Conservation (phyloP, 37 sponge, comb jelly and placozoan species). For the Amphimedon queenslandica region DNA sequence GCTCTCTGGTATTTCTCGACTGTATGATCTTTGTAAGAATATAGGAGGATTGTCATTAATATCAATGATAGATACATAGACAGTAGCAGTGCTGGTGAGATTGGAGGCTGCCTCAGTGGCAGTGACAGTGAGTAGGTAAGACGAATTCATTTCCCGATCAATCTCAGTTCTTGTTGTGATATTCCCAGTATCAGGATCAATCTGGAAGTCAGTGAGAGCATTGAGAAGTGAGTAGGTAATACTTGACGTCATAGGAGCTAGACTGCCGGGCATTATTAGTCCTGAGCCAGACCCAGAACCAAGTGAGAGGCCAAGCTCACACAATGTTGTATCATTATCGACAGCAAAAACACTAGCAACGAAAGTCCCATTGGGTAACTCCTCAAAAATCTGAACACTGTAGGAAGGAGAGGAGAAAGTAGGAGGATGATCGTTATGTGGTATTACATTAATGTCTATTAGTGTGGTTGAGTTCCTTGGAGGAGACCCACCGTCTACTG, state of each 20-base stretch:
- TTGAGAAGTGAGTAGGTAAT: slow-evolving; percentile 28
- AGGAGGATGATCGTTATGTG: slow-evolving; percentile 32
- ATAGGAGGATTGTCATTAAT: slow-evolving; percentile 51
- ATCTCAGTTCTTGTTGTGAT: not conserved
- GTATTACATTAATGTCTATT: slow-evolving; percentile 20
- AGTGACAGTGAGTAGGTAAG: not conserved
- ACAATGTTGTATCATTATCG: not conserved
- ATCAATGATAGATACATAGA: slow-evolving; percentile 27
- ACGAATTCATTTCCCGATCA: slow-evolving; percentile 4
- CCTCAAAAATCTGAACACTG: slow-evolving; percentile 15
- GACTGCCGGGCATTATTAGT: too few species aligned
- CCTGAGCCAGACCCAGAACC: not conserved
- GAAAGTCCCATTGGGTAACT: slow-evolving; percentile 1
- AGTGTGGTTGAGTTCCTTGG: not conserved
- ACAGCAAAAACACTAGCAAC: slow-evolving; percentile 20
- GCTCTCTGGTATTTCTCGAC: slow-evolving; percentile 20
- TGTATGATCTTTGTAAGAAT: slow-evolving; percentile 12
- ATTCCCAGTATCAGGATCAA: not conserved
- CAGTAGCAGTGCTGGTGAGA: not conserved
- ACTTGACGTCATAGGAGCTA: too few species aligned
- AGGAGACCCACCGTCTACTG: slow-evolving; percentile 17
- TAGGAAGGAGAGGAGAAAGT: not conserved
- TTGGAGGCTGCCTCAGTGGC: slow-evolving; percentile 6
- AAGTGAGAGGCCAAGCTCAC: not conserved
- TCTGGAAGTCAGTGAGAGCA: slow-evolving; percentile 5